These are phyloP conservation scores for Athrips mouffetella DNA, from an alignment of 2,888 invertebrate species.

Conservation along the genomic window DNA sequence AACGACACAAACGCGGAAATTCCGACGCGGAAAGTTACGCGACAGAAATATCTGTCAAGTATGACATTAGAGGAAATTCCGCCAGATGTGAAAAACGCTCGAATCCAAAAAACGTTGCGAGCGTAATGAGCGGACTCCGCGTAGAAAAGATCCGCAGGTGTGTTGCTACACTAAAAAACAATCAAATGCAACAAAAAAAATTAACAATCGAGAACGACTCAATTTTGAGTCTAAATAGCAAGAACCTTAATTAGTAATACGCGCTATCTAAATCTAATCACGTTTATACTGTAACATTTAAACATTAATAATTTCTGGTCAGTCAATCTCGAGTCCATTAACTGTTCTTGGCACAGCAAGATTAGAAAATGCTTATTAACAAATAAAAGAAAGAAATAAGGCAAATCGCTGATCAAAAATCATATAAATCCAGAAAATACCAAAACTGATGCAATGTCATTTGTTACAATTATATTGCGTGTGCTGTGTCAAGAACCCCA, in stretches of 20 bases:
- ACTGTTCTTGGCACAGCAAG: slow-evolving; percentile 59
- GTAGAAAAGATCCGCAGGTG: too few relatives aligned
- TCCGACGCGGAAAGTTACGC: too few relatives aligned
- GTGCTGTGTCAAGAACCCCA: slow-evolving; percentile 25
- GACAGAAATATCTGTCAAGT: too few relatives aligned
- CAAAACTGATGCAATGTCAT: slow-evolving; percentile 7
- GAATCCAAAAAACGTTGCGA: too few relatives aligned
- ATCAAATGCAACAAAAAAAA: slow-evolving; percentile 30
- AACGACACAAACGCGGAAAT: too few relatives aligned
- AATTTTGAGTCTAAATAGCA: slow-evolving; percentile 50
- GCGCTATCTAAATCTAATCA: slow-evolving; percentile 59
- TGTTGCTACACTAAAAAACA: neutral
- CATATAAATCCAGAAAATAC: neutral
- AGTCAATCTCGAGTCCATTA: slow-evolving; percentile 60
- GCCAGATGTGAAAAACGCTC: too few relatives aligned
- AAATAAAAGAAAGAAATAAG: too few relatives aligned
- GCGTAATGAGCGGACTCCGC: too few relatives aligned
- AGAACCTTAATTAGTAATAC: slow-evolving; percentile 52
- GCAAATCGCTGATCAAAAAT: too few relatives aligned
- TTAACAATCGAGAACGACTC: slow-evolving; percentile 37
- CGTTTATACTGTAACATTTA: slow-evolving; percentile 53
- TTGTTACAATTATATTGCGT: slow-evolving; percentile 16
- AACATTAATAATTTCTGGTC: slow-evolving; percentile 65
- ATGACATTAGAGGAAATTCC: too few relatives aligned
- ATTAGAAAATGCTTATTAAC: too few relatives aligned